A percentile compares a stretch with the other conserved stretches of the same genome.
Evolutionary conservation across 2,888 invertebrate species (phyloP).

Genomic region (Eumacrocentrus americanus): DNA sequence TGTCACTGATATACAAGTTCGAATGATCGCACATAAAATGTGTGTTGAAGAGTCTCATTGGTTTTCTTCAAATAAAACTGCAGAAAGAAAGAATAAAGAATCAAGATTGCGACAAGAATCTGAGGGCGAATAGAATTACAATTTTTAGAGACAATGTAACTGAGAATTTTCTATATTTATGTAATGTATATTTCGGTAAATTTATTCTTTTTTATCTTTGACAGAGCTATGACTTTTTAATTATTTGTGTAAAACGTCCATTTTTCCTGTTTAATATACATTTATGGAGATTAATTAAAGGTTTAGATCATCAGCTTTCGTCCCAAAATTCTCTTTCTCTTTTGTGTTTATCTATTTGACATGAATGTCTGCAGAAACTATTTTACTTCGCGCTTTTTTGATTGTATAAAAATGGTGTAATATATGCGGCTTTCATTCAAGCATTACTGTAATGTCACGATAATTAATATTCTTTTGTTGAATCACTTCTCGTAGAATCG

Average conservation of each 20-base stretch:
- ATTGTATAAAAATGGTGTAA: neutral
- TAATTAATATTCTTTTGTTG: constrained; percentile 7
- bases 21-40: constrained; percentile 26
- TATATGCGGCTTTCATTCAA: too few relatives aligned
- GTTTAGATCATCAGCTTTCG: too few relatives aligned
- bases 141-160: constrained; percentile 3
- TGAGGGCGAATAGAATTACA: neutral
- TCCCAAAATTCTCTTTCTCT: too few relatives aligned
- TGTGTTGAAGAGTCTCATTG: neutral
- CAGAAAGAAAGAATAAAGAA: too few relatives aligned
- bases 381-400: too few relatives aligned
- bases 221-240: constrained; percentile 33
- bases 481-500: constrained; percentile 9
- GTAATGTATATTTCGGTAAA: constrained; percentile 12
- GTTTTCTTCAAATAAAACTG: neutral
- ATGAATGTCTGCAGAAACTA: constrained; percentile 23
- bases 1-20: constrained; percentile 36
- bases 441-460: too few relatives aligned
- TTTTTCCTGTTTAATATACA: too few relatives aligned
- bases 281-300: too few relatives aligned
- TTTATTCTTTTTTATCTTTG: constrained; percentile 26
- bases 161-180: too few relatives aligned
- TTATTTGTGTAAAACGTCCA: constrained; percentile 38
- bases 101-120: neutral
- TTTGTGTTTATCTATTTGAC: neutral